Evolutionary conservation across 2,113 vertebrate genomes (phyloP).

Genomic region (Boleophthalmus pectinirostris): DNA sequence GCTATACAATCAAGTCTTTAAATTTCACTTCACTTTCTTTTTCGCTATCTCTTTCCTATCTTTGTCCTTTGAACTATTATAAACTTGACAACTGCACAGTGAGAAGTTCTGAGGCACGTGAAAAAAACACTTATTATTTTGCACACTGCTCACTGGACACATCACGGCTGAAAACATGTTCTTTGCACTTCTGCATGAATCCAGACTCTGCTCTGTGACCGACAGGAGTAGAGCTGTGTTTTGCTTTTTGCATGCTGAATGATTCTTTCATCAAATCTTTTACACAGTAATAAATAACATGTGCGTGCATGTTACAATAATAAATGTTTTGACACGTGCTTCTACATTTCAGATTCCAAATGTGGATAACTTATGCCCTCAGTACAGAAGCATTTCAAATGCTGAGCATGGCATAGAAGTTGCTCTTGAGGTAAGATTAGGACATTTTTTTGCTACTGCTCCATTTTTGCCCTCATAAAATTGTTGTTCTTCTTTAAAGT

Average conservation of each 20-base stretch:
- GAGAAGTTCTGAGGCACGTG: too few relatives aligned
- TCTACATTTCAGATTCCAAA: background rate
- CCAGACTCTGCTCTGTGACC: too few relatives aligned
- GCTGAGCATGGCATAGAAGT: background rate
- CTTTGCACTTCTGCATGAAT: too few relatives aligned
- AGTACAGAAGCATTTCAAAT: background rate
- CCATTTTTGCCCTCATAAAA: background rate
- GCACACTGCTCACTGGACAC: too few relatives aligned
- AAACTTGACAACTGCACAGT: too few relatives aligned
- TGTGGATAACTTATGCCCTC: background rate
- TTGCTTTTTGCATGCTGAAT: too few relatives aligned
- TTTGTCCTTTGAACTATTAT: too few relatives aligned
- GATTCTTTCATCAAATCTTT: background rate
- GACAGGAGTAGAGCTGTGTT: background rate
- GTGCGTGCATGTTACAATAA: background rate
- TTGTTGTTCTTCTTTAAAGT: slow-evolving; percentile 26
- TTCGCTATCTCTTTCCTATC: too few relatives aligned
- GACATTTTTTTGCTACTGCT: background rate
- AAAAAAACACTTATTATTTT: too few relatives aligned
- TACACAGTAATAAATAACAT: background rate
- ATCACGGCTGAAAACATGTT: too few relatives aligned
- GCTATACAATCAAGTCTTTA: too few relatives aligned
- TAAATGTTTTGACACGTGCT: background rate
- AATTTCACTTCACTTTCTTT: too few relatives aligned
- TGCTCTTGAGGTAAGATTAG: background rate